Conservation (phyloP, 2,888 invertebrate species). For the Theretra japonica region DNA sequence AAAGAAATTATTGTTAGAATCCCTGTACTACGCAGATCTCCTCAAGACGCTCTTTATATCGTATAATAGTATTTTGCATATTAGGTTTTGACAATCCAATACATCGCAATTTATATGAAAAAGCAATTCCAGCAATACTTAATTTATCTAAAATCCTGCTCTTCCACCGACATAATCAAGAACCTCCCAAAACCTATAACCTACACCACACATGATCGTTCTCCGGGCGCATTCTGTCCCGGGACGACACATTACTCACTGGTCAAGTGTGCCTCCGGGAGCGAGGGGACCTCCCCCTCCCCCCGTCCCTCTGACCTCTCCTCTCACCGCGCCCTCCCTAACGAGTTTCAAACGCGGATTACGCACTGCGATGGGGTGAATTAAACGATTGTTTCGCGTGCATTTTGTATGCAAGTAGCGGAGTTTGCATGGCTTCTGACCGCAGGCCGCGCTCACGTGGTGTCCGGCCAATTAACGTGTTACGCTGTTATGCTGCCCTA, state of each 20-base stretch:
- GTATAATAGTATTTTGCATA: no score
- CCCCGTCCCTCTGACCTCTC: not conserved
- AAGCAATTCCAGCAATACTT: no score
- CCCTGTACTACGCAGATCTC: no score
- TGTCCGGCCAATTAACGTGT: conserved; percentile 1
- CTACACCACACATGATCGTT: conserved; percentile 45
- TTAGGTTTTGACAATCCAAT: no score
- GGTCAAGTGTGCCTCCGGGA: conserved; percentile 61
- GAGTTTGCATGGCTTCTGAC: no score
- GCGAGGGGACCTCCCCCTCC: conserved; percentile 35
- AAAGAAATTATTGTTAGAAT: no score
- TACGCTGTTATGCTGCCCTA: not conserved
- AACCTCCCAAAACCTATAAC: conserved; percentile 32
- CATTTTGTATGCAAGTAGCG: not conserved
- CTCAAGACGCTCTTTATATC: no score
- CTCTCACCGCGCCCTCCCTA: not conserved
- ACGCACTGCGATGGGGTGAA: not conserved
- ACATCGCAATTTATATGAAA: no score
- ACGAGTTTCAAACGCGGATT: conserved; percentile 4
- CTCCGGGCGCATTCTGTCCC: conserved; percentile 54
- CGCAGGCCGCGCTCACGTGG: not conserved
- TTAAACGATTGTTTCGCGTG: conserved; percentile 3
- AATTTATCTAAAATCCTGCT: not conserved
- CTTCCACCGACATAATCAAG: not conserved
- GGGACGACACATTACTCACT: conserved; percentile 60